phyloP scores from a whole-genome alignment of 2,888 invertebrate species.

The Maniola hyperantus region DNA sequence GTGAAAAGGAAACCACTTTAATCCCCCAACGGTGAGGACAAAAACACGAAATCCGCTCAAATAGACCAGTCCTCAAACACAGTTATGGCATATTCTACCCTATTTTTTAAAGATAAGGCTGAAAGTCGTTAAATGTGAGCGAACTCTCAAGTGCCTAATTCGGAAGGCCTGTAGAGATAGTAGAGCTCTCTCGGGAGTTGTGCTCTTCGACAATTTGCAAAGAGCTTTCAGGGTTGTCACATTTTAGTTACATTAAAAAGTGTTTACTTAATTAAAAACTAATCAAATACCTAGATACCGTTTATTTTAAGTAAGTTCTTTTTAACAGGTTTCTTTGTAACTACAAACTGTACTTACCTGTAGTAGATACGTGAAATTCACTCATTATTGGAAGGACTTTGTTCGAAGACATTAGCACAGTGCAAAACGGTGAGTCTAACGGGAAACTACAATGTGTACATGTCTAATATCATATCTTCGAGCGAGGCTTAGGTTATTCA shows the following conservation, averaged over 20 bases:
- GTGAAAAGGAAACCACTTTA: conserved; percentile 35
- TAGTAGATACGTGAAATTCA: no score
- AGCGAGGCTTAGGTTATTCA: no score
- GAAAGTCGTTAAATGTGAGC: conserved; percentile 9
- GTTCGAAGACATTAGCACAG: no score
- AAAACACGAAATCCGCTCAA: conserved; percentile 38
- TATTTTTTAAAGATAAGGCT: conserved; percentile 2
- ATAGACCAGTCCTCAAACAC: conserved; percentile 8
- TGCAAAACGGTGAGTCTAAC: no score
- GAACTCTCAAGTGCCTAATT: conserved; percentile 39
- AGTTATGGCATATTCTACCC: neutral
- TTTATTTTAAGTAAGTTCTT: no score
- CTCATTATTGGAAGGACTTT: no score
- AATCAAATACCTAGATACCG: no score
- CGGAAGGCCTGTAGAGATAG: conserved; percentile 53
- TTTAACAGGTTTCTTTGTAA: no score
- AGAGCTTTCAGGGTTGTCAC: conserved; percentile 50
- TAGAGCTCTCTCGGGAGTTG: conserved; percentile 51
- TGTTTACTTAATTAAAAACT: no score
- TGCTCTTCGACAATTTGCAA: conserved; percentile 44
- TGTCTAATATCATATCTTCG: no score
- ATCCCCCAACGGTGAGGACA: conserved; percentile 30
- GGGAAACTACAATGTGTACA: no score
- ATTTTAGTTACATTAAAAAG: neutral
- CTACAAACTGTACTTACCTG: no score